These are phyloP conservation scores for Larimichthys polyactis DNA, from an alignment of 2,113 vertebrate genomes.

Conservation along the genomic window DNA sequence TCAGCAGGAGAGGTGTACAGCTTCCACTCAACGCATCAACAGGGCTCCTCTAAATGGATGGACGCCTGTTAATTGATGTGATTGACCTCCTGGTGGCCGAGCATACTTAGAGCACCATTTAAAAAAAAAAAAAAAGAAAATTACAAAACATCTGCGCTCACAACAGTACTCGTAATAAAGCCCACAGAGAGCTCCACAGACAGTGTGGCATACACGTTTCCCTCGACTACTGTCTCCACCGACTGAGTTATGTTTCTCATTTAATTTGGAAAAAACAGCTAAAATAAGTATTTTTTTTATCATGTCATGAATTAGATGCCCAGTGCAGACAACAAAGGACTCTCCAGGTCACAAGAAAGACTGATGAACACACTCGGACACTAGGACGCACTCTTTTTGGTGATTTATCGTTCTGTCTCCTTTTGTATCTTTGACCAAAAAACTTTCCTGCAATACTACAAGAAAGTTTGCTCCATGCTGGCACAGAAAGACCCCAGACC, in stretches of 20 bases:
- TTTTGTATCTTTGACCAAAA: conserved; percentile 22
- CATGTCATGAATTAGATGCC: conserved; percentile 29
- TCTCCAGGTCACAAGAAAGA: conserved; percentile 29
- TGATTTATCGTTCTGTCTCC: conserved; percentile 39
- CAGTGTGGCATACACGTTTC: not conserved
- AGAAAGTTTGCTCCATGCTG: conserved; percentile 21
- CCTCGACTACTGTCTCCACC: conserved; percentile 9
- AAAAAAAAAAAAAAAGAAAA: conserved; percentile 1
- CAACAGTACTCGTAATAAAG: conserved; percentile 52
- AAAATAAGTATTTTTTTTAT: not conserved
- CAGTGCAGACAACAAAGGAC: conserved; percentile 39
- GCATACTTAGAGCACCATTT: conserved; percentile 21
- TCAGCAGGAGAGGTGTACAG: conserved; percentile 45
- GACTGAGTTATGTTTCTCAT: not conserved
- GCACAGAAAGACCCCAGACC: not conserved
- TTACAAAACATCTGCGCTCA: conserved; percentile 34
- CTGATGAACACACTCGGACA: conserved; percentile 26
- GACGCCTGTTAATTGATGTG: conserved; percentile 53
- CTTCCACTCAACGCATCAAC: conserved; percentile 52
- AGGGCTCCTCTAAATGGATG: conserved; percentile 38
- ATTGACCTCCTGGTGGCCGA: conserved; percentile 45
- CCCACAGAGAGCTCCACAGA: conserved; percentile 36
- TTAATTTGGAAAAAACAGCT: conserved; percentile 16
- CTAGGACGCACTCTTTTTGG: conserved; percentile 7
- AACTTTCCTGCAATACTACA: conserved; percentile 21